phyloP scores from a whole-genome alignment of 2,113 vertebrate species.

The Pan troglodytes region DNA sequence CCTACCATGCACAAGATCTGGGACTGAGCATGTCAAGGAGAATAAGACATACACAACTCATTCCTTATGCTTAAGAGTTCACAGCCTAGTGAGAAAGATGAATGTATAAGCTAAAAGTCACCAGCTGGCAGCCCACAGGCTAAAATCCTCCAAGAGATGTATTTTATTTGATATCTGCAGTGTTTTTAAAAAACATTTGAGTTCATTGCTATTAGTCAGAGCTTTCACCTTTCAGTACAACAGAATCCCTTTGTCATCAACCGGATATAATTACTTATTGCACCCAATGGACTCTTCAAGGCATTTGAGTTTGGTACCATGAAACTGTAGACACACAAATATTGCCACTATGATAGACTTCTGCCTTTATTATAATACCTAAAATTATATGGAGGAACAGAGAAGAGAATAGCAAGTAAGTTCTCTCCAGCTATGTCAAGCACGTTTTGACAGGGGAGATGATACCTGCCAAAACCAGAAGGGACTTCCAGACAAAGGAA shows the following conservation, averaged over 20 bases:
- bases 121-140: not conserved
- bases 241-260: not conserved
- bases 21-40: not conserved
- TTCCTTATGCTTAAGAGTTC: not conserved
- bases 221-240: not conserved
- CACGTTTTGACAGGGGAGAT: not conserved
- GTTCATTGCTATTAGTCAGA: constrained; percentile 29
- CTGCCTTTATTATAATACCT: not conserved
- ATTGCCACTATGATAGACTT: not conserved
- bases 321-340: constrained; percentile 8
- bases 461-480: not conserved
- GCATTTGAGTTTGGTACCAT: not conserved
- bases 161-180: not conserved
- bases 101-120: not conserved
- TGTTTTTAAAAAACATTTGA: not conserved
- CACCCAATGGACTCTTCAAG: not conserved
- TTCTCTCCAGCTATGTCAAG: not conserved
- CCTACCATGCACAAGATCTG: not conserved
- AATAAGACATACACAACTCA: not conserved
- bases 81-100: not conserved
- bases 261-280: not conserved
- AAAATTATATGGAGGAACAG: not conserved
- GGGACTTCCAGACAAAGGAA: not conserved
- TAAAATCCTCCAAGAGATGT: not conserved
- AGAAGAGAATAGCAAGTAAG: not conserved